phyloP scores from a whole-genome alignment of 2,113 vertebrate genomes.

The Sturnira hondurensis region DNA sequence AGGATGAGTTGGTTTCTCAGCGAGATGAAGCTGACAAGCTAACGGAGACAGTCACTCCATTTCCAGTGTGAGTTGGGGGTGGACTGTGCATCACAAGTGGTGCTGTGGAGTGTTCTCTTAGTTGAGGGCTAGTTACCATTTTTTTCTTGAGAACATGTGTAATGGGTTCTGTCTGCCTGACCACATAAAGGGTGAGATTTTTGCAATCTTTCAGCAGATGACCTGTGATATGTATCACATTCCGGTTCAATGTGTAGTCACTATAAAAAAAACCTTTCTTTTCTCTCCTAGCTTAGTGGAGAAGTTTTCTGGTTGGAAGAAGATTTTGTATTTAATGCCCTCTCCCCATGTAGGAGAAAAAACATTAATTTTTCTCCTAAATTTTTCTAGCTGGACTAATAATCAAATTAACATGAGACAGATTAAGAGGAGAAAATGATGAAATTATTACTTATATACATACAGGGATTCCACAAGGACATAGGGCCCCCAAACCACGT shows the following conservation, averaged over 20 bases:
- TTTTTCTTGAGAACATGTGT: background rate
- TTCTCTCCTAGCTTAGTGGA: background rate
- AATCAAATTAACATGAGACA: background rate
- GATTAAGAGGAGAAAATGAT: background rate
- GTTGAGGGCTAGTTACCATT: background rate
- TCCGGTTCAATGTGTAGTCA: background rate
- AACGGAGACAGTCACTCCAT: background rate
- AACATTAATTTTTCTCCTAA: background rate
- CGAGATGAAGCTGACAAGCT: background rate
- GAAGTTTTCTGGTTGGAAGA: background rate
- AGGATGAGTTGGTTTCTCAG: background rate
- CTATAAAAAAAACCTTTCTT: background rate
- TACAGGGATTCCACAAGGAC: background rate
- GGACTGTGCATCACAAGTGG: background rate
- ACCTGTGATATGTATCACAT: background rate
- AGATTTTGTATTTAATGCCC: background rate
- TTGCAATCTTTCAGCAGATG: background rate
- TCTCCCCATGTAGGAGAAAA: background rate
- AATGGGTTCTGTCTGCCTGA: background rate
- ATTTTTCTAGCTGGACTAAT: background rate
- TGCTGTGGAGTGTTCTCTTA: background rate
- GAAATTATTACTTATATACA: background rate
- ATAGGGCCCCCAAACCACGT: background rate
- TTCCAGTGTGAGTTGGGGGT: background rate
- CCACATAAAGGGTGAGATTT: background rate